A percentile compares a stretch with the other conserved stretches of the same genome.
phyloP scores from a whole-genome alignment of 2,797 vertebrate genomes.

The Microcaecilia unicolor region DNA sequence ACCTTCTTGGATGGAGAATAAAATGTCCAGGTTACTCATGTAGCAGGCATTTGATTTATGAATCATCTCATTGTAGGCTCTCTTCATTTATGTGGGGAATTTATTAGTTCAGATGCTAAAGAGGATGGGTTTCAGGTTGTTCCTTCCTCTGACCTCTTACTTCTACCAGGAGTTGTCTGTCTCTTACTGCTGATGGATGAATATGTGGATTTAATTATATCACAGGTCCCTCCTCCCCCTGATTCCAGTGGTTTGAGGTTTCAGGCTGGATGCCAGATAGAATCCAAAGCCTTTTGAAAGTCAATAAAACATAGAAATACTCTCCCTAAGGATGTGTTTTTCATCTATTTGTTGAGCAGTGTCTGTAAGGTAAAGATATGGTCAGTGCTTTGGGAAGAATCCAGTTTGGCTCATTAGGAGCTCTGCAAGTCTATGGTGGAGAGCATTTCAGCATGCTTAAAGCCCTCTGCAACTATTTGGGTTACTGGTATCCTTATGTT shows the following conservation, averaged over 20 bases:
- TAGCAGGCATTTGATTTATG: too few relatives aligned
- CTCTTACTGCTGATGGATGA: background rate
- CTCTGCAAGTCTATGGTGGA: too few relatives aligned
- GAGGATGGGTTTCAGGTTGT: background rate
- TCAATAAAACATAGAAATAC: background rate
- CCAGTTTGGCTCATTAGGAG: too few relatives aligned
- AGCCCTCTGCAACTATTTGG: too few relatives aligned
- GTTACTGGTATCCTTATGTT: too few relatives aligned
- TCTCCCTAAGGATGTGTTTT: slow-evolving; percentile 1
- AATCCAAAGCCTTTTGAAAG: background rate
- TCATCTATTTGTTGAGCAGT: background rate
- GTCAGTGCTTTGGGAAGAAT: background rate
- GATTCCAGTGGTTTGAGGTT: background rate
- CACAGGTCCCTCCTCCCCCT: slow-evolving; percentile 1
- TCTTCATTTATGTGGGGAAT: too few relatives aligned
- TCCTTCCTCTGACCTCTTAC: background rate
- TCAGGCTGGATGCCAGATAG: background rate
- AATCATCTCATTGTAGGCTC: too few relatives aligned
- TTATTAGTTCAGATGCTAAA: too few relatives aligned
- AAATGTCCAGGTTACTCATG: too few relatives aligned
- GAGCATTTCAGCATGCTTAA: too few relatives aligned
- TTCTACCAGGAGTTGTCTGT: background rate
- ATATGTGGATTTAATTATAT: background rate
- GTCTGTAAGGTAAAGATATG: background rate
- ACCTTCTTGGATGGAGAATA: too few relatives aligned